Evolutionary conservation across 2,888 invertebrate species (phyloP).

Genomic region (Cantharis nigra): DNA sequence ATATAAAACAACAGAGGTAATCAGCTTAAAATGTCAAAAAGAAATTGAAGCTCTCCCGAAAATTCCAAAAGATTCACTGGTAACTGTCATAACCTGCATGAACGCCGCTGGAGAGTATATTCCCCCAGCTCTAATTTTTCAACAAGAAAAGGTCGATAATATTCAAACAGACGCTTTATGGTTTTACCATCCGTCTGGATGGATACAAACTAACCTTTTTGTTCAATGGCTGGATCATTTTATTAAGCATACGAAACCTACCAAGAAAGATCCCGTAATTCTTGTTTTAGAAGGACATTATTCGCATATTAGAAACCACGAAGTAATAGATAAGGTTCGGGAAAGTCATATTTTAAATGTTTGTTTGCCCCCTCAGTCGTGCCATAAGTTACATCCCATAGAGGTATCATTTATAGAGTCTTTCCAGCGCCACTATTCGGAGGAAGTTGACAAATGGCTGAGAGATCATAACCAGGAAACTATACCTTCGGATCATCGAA

Average conservation of each 20-base stretch:
- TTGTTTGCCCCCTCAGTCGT: slow-evolving; percentile 2
- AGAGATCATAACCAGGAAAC: background rate
- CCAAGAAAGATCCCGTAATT: slow-evolving; percentile 33
- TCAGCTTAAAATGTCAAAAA: slow-evolving; percentile 38
- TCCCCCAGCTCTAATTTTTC: slow-evolving; percentile 47
- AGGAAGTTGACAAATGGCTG: background rate
- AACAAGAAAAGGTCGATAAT: slow-evolving; percentile 41
- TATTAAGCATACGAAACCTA: slow-evolving; percentile 22
- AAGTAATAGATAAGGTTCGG: background rate
- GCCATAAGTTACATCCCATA: background rate
- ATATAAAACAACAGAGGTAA: slow-evolving; percentile 32
- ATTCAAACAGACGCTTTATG: slow-evolving; percentile 42
- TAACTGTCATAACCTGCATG: slow-evolving; percentile 42
- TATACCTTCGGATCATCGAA: background rate
- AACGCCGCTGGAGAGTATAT: slow-evolving; percentile 42
- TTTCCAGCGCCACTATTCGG: background rate
- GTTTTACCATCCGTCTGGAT: slow-evolving; percentile 41
- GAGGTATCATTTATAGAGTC: background rate
- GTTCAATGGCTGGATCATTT: slow-evolving; percentile 45
- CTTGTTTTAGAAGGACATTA: slow-evolving; percentile 25
- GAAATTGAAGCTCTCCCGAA: slow-evolving; percentile 38
- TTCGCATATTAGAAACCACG: background rate
- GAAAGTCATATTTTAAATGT: background rate
- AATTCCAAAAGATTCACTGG: slow-evolving; percentile 37
- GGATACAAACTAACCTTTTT: slow-evolving; percentile 45